Evolutionary conservation across 2,888 invertebrate genomes (phyloP).

Genomic region (Branchipolynoe longqiensis): DNA sequence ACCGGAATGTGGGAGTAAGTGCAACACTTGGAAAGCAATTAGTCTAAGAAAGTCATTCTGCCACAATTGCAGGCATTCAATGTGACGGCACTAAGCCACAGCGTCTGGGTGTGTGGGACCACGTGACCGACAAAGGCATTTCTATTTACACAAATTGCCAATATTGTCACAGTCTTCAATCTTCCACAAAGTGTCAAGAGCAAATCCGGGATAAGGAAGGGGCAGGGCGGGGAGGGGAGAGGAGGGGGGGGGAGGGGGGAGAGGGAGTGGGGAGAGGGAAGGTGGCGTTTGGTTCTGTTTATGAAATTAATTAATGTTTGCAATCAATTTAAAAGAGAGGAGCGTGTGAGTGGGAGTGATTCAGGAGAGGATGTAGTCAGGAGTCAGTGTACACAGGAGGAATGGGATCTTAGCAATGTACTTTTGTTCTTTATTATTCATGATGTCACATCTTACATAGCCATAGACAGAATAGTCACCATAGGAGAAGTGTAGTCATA

Average conservation of each 20-base stretch:
- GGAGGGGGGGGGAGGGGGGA: too few species aligned
- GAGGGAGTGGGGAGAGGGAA: too few species aligned
- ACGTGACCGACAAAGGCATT: not conserved
- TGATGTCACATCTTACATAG: too few species aligned
- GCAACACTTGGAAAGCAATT: constrained; percentile 23
- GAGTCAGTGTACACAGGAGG: too few species aligned
- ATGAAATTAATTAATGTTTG: constrained; percentile 49
- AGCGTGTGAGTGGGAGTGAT: too few species aligned
- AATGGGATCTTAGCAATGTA: not conserved
- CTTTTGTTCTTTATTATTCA: too few species aligned
- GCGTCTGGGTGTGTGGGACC: not conserved
- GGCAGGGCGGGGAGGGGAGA: too few species aligned
- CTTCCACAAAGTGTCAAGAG: constrained; percentile 11
- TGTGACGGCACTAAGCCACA: not conserved
- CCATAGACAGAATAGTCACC: too few species aligned
- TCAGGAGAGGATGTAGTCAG: too few species aligned
- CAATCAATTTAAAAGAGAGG: constrained; percentile 40
- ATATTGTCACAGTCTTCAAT: constrained; percentile 3
- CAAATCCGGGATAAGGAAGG: not conserved
- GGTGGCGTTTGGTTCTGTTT: not conserved
- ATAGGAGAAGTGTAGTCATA: too few species aligned
- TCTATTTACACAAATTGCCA: constrained; percentile 35
- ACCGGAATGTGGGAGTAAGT: not conserved
- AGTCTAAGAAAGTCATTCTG: not conserved
- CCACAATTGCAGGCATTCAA: constrained; percentile 26